Evolutionary conservation across 53 echinoderm and acorn worm genomes (phyloP).

Genomic region (Pentamera pediparva): DNA sequence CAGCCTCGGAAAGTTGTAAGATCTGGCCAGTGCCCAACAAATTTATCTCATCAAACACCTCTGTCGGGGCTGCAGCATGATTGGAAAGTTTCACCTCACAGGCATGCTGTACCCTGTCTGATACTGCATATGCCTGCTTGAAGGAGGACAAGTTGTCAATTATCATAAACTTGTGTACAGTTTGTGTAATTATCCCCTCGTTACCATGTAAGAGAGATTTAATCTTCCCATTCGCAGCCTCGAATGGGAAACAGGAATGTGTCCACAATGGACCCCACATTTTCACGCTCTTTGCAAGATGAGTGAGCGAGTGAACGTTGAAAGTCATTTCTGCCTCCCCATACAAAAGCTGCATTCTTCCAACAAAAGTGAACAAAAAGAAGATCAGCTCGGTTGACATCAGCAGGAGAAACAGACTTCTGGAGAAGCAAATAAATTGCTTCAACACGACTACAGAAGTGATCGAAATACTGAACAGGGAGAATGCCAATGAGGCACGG

Average conservation of each 20-base stretch:
- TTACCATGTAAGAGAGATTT: conserved; percentile 15
- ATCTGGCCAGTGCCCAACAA: background rate
- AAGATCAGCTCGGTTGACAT: conserved; percentile 24
- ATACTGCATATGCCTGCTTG: background rate
- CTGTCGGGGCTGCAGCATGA: background rate
- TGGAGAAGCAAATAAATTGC: conserved; percentile 35
- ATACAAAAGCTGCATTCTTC: conserved; percentile 38
- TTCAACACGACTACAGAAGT: conserved; percentile 27
- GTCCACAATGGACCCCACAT: conserved; percentile 52
- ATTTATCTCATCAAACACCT: background rate
- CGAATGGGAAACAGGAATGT: conserved; percentile 64
- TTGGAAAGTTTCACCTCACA: background rate
- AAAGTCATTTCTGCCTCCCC: conserved; percentile 33
- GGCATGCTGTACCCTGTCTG: background rate
- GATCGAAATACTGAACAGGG: background rate
- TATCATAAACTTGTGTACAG: background rate
- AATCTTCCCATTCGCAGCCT: conserved; percentile 45
- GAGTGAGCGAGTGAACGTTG: conserved; percentile 51
- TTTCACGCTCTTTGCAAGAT: conserved; percentile 31
- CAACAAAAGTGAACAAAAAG: conserved; percentile 46
- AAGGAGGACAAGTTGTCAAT: background rate
- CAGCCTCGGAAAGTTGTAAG: background rate
- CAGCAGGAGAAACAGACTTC: conserved; percentile 32
- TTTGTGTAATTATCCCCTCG: background rate
- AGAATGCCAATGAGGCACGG: background rate